phyloP scores from a whole-genome alignment of 2,888 invertebrate species.

The Cantharis rustica region DNA sequence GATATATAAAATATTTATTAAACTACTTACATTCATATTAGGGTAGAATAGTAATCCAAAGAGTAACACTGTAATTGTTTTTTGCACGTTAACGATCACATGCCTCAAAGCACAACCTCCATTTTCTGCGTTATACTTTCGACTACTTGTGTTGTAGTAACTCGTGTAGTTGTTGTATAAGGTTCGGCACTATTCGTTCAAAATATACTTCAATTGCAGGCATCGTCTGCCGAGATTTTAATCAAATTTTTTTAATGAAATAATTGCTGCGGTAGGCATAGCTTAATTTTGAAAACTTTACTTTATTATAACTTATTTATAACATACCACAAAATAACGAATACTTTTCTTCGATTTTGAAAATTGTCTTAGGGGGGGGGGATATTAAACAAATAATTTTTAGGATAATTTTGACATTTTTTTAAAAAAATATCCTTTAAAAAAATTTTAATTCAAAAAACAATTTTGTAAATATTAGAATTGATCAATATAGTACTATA shows the following conservation, averaged over 20 bases:
- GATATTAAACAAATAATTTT: too few species aligned
- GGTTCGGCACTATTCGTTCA: neutral
- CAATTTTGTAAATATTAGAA: too few species aligned
- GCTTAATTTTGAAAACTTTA: too few species aligned
- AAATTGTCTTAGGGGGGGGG: too few species aligned
- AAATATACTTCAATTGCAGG: neutral
- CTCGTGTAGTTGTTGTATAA: neutral
- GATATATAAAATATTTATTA: neutral
- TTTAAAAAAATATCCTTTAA: too few species aligned
- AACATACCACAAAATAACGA: too few species aligned
- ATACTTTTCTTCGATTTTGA: too few species aligned
- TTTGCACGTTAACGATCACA: slow-evolving; percentile 40
- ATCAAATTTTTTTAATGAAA: neutral
- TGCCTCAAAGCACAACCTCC: slow-evolving; percentile 41
- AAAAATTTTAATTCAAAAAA: too few species aligned
- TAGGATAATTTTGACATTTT: too few species aligned
- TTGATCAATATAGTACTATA: too few species aligned
- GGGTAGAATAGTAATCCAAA: slow-evolving; percentile 7
- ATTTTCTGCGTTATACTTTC: slow-evolving; percentile 20
- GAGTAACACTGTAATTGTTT: slow-evolving; percentile 20
- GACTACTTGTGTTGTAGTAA: neutral
- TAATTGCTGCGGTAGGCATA: neutral
- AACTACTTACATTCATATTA: slow-evolving; percentile 46
- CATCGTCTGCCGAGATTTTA: neutral
- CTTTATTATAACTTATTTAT: too few species aligned